Percentiles rank a stretch among this genome's conserved stretches.
These are phyloP conservation scores for Rhynchotus rufescens DNA, from an alignment of 2,797 vertebrate genomes.

Conservation along the genomic window DNA sequence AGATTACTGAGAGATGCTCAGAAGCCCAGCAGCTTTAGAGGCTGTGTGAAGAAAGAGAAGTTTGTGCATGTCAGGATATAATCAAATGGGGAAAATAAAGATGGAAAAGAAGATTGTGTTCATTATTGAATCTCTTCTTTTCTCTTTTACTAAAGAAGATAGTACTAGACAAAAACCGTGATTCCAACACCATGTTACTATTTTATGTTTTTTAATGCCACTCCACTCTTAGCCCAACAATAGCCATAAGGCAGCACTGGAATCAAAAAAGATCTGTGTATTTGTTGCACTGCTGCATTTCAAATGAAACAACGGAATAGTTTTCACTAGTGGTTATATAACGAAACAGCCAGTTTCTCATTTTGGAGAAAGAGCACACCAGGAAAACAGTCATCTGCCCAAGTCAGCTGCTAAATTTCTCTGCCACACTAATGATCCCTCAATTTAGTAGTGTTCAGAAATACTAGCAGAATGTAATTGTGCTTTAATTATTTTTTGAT, in stretches of 20 bases:
- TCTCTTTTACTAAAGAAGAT: neutral
- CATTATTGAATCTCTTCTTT: neutral
- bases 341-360: neutral
- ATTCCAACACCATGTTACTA: neutral
- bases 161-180: neutral
- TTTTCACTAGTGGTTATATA: neutral
- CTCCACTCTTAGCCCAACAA: neutral
- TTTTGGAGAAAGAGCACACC: neutral
- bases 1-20: neutral
- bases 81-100: neutral
- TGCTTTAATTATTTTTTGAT: neutral
- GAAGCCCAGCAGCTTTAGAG: neutral
- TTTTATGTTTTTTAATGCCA: neutral
- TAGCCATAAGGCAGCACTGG: neutral
- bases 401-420: neutral
- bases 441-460: constrained; percentile 3
- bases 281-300: neutral
- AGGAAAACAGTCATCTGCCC: neutral
- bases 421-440: neutral
- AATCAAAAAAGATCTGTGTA: neutral
- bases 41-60: neutral
- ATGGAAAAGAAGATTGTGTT: neutral
- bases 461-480: neutral
- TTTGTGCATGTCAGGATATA: neutral
- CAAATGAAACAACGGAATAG: neutral